Evolutionary conservation across 2,797 vertebrate species (phyloP).

Genomic region (Propithecus perrieri): DNA sequence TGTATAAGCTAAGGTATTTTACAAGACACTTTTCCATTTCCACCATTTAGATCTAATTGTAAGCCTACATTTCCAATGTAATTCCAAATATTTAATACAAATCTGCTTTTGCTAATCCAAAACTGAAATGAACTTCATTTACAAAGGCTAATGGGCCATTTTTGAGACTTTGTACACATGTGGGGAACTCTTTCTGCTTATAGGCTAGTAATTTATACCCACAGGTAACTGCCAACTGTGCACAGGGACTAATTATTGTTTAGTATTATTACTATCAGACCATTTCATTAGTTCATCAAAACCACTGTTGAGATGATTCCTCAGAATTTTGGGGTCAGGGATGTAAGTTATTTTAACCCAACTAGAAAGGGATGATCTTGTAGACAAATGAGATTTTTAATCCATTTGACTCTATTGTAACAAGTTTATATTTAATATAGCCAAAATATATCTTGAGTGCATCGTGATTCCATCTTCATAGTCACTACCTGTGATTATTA

Average conservation of each 20-base stretch:
- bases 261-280: not conserved
- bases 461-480: not conserved
- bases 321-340: not conserved
- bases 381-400: not conserved
- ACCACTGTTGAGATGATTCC: not conserved
- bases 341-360: not conserved
- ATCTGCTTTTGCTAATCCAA: not conserved
- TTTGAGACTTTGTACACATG: not conserved
- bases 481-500: not conserved
- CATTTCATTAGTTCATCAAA: not conserved
- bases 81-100: not conserved
- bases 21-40: not conserved
- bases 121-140: not conserved
- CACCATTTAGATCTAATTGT: not conserved
- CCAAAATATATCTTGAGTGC: not conserved
- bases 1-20: not conserved
- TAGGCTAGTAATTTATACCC: not conserved
- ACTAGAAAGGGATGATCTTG: not conserved
- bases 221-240: not conserved
- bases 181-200: not conserved
- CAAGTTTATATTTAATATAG: not conserved
- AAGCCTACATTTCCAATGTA: not conserved
- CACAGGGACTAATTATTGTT: not conserved
- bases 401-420: not conserved
- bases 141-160: not conserved